phyloP scores from a whole-genome alignment of 2,888 invertebrate genomes.

The Ceramica pisi region DNA sequence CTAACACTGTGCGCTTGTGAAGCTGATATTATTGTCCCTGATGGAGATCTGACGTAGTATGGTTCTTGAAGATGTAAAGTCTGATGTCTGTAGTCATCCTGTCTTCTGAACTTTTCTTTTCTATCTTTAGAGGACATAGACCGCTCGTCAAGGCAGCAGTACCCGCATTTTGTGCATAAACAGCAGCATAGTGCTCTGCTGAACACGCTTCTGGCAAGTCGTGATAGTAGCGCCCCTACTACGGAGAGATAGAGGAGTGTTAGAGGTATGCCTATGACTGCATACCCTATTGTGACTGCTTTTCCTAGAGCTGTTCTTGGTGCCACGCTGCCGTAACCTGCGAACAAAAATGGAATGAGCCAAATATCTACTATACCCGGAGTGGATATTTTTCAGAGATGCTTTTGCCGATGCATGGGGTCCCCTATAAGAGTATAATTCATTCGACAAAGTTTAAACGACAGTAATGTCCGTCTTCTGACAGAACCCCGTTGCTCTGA shows the following conservation, averaged over 20 bases:
- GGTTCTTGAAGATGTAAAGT: slow-evolving; percentile 93
- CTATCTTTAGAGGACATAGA: slow-evolving; percentile 95
- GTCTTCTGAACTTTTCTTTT: slow-evolving; percentile 94
- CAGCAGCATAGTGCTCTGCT: slow-evolving; percentile 96
- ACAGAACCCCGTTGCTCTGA: not conserved
- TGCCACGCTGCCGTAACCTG: slow-evolving; percentile 98
- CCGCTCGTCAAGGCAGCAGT: slow-evolving; percentile 96
- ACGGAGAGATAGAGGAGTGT: slow-evolving; percentile 97
- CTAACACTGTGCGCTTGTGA: slow-evolving; percentile 87
- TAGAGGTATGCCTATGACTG: slow-evolving; percentile 96
- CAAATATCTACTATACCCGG: not conserved
- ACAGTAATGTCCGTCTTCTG: no score
- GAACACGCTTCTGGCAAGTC: slow-evolving; percentile 95
- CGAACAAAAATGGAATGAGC: slow-evolving; percentile 65
- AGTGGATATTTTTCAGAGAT: not conserved
- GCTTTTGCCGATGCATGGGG: not conserved
- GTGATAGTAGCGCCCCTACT: slow-evolving; percentile 96
- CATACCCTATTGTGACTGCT: slow-evolving; percentile 97
- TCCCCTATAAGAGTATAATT: not conserved
- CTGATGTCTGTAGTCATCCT: slow-evolving; percentile 92
- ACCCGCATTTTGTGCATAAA: slow-evolving; percentile 96
- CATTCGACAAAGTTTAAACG: not conserved
- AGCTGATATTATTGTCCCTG: slow-evolving; percentile 89
- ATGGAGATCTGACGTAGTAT: slow-evolving; percentile 92
- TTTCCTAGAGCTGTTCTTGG: slow-evolving; percentile 97